Evolutionary conservation across 2,113 vertebrate genomes (phyloP).

Genomic region (Chauna torquata): DNA sequence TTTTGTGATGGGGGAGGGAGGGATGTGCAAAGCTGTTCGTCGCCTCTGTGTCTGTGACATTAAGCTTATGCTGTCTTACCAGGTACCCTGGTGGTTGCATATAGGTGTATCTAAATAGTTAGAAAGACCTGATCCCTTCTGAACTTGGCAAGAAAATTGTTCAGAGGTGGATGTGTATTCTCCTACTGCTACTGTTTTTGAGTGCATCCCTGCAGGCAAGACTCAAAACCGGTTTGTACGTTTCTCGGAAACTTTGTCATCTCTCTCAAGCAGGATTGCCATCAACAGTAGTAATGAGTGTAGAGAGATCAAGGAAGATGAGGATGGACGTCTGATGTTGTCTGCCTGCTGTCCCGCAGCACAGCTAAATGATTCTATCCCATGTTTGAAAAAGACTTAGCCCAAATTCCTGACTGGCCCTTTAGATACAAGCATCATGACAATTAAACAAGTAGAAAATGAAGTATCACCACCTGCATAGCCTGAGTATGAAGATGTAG

Average conservation of each 20-base stretch:
- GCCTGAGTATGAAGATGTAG: neutral
- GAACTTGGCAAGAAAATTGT: neutral
- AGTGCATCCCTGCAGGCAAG: neutral
- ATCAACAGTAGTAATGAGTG: neutral
- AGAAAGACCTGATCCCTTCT: neutral
- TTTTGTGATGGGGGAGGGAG: neutral
- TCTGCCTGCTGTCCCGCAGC: neutral
- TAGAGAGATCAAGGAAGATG: neutral
- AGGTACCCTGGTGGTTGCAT: neutral
- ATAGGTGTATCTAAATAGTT: fast-evolving
- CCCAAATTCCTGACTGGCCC: neutral
- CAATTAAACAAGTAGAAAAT: neutral
- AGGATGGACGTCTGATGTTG: neutral
- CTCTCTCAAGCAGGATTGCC: neutral
- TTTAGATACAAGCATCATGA: neutral
- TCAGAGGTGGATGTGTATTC: neutral
- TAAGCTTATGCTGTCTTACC: neutral
- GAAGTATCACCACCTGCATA: neutral
- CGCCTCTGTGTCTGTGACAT: neutral
- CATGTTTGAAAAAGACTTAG: neutral
- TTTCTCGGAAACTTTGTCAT: neutral
- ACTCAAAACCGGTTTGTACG: neutral
- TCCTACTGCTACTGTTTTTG: neutral
- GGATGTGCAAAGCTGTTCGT: neutral
- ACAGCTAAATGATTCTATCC: neutral